These are phyloP conservation scores for Parazoanthus atlanticus DNA, from an alignment of 92 coral and sea anemone genomes.

Conservation along the genomic window DNA sequence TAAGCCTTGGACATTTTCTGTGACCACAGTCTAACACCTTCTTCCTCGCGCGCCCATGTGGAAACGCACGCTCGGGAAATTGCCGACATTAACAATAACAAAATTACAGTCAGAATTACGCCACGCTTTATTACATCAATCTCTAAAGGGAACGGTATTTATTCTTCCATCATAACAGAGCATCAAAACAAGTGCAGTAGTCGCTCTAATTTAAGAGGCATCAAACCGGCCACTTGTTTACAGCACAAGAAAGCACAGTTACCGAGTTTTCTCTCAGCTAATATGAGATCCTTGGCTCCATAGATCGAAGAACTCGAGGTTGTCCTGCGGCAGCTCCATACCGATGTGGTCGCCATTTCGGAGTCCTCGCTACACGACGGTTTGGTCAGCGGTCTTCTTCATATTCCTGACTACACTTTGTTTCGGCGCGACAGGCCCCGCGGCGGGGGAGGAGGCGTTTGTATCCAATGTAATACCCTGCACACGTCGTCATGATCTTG, in stretches of 20 bases:
- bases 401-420: slow-evolving; percentile 11
- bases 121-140: too few relatives aligned
- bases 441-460: slow-evolving; percentile 29
- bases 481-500: slow-evolving; percentile 25
- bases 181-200: too few relatives aligned
- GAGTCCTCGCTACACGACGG: slow-evolving; percentile 36
- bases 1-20: too few relatives aligned
- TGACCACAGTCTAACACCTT: too few relatives aligned
- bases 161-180: too few relatives aligned
- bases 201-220: too few relatives aligned
- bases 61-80: too few relatives aligned
- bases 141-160: too few relatives aligned
- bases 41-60: too few relatives aligned
- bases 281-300: slow-evolving; percentile 36
- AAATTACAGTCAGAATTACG: too few relatives aligned
- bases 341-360: slow-evolving; percentile 43
- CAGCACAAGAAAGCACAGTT: slow-evolving; percentile 14
- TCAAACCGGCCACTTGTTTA: too few relatives aligned
- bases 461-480: slow-evolving; percentile 35
- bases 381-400: slow-evolving; percentile 12
- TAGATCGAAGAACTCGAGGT: slow-evolving; percentile 36
- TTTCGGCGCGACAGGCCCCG: slow-evolving; percentile 34
- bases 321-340: slow-evolving; percentile 8
- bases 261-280: slow-evolving; percentile 38
- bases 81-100: too few relatives aligned